phyloP scores from a whole-genome alignment of 2,113 vertebrate species.

The Albula goreensis region DNA sequence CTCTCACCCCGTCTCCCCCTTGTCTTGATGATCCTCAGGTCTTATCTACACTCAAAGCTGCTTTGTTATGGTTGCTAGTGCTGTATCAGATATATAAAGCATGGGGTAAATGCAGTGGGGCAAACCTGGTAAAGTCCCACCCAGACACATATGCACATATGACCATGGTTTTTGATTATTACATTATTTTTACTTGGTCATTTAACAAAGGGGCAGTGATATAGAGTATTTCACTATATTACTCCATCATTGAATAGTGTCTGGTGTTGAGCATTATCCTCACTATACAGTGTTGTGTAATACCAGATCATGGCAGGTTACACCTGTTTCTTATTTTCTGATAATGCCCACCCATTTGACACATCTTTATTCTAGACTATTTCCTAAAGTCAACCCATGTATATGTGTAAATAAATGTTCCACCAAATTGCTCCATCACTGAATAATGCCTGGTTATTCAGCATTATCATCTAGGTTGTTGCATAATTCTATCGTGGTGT shows the following conservation, averaged over 20 bases:
- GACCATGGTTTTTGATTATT: no score
- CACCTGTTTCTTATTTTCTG: background rate
- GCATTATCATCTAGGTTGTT: no score
- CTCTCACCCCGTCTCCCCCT: constrained; percentile 18
- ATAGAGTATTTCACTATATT: background rate
- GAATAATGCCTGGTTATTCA: no score
- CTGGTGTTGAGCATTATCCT: background rate
- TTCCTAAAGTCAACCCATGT: no score
- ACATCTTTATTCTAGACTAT: background rate
- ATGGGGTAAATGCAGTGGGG: background rate
- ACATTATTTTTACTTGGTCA: no score
- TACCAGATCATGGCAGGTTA: background rate
- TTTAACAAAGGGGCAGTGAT: no score
- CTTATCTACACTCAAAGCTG: background rate
- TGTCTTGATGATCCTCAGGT: background rate
- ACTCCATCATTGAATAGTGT: background rate
- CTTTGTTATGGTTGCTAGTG: background rate
- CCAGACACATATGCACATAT: no score
- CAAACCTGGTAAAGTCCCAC: no score
- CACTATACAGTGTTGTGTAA: background rate
- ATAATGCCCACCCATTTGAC: background rate
- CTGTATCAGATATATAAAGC: background rate
- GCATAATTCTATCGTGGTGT: background rate
- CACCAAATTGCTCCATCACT: no score
- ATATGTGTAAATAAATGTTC: no score